Evolutionary conservation across 1,140 invertebrate species (phyloP), one percentile per base, ranked within the genome.

Genomic region (Cydia pomonella): DNA sequence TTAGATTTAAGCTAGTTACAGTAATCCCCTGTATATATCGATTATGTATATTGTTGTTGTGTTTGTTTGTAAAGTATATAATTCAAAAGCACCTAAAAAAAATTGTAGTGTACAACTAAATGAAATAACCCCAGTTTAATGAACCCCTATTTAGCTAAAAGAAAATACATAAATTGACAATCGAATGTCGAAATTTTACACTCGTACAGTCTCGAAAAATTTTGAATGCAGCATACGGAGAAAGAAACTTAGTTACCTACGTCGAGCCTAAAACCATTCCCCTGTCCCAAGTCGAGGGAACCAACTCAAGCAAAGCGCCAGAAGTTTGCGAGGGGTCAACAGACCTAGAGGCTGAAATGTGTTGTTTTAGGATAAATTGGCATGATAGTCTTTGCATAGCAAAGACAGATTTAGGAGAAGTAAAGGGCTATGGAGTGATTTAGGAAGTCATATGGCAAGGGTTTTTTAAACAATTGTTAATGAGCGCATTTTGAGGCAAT

Each of bases 331-430:
- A 12, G 29, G n/a, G 21, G 64, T 69, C 64, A 69, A 69, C 12
- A 69, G 64, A n/a, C 64, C 33, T 33, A 66, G 29, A n/a, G 63
- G 7, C 21, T 29, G 64, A 41, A 18, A 3, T 16, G 9, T 69
- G 64, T 69, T 69, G 64, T 69, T 33, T 41, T 33, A 69, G 64
- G 64, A 69, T n/a, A 69, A 69, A 69, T 69, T 69, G 64, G 29
- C 29, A 38, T 69, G 64, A 69, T 41, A 33, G 64, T 69, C 64
- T 69, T 69, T 38, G 29, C 29, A 38, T 9, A 69, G 64, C 2
- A 69, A 29, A 2, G n/a, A n/a, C 29, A 69, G 29, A 38, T 69
- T 69, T 69, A 10, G 12, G 12, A 38, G 64, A 69, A 33, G 64
- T n/a, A n/a, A n/a, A 29, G 29, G 29, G 2, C 29, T 29, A 29